Evolutionary conservation across 1,140 invertebrate species (phyloP).

Genomic region (Lasaia peninsularis): DNA sequence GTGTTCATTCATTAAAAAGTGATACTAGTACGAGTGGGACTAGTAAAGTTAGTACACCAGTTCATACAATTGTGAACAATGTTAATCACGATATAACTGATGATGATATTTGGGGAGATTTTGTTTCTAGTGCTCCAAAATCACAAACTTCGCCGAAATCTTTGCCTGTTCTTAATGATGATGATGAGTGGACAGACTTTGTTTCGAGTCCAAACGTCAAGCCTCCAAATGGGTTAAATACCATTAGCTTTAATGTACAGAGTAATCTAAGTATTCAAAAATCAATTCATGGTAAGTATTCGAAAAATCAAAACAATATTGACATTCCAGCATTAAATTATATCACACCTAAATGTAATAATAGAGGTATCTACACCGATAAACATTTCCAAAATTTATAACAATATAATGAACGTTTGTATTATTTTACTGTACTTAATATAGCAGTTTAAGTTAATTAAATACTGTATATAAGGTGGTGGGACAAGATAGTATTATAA

Average conservation of each 20-base stretch:
- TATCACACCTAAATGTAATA: conserved; percentile 59
- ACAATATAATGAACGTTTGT: conserved; percentile 43
- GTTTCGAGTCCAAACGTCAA: conserved; percentile 77
- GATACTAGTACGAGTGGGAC: conserved; percentile 41
- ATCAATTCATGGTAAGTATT: conserved; percentile 39
- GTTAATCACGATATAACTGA: conserved; percentile 52
- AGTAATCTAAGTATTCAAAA: conserved; percentile 59
- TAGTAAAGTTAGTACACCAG: conserved; percentile 47
- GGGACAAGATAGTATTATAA: conserved; percentile 24
- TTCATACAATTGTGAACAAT: conserved; percentile 39
- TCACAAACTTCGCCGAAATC: conserved; percentile 44
- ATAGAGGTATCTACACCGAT: conserved; percentile 46
- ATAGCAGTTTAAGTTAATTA: conserved; percentile 28
- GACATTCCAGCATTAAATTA: conserved; percentile 65
- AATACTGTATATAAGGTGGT: conserved; percentile 59
- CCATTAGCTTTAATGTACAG: conserved; percentile 66
- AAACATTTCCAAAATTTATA: conserved; percentile 74
- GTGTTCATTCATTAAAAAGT: conserved; percentile 61
- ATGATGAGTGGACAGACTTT: conserved; percentile 82
- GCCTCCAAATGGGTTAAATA: conserved; percentile 62
- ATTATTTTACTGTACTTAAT: conserved; percentile 43
- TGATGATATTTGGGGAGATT: conserved; percentile 80
- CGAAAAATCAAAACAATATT: conserved; percentile 41
- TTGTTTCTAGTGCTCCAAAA: conserved; percentile 76
- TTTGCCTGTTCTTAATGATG: conserved; percentile 54